These are phyloP conservation scores for Threskiornis aethiopicus DNA, from an alignment of 2,797 vertebrate species.

Conservation along the genomic window DNA sequence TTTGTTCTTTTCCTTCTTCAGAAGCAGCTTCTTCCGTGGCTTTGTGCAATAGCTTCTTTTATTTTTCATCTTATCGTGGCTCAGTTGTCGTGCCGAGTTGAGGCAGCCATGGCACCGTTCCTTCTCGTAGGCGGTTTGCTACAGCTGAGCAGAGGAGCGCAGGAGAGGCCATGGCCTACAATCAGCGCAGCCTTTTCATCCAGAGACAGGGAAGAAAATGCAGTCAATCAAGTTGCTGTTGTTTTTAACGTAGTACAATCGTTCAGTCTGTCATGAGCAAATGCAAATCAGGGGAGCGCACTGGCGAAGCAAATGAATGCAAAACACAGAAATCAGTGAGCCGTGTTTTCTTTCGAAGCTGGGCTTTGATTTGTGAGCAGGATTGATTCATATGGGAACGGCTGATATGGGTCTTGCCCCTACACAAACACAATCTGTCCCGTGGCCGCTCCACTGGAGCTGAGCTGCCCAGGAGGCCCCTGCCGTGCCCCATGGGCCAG, in stretches of 20 bases:
- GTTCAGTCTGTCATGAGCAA: not conserved
- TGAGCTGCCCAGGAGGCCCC: not conserved
- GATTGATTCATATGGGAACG: not conserved
- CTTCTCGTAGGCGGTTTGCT: not conserved
- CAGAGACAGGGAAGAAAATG: not conserved
- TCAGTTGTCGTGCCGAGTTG: not conserved
- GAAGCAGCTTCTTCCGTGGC: not conserved
- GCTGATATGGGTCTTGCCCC: not conserved
- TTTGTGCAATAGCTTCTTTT: not conserved
- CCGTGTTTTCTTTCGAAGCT: not conserved
- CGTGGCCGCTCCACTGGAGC: fast-evolving
- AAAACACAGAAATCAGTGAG: not conserved
- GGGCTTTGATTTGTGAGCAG: not conserved
- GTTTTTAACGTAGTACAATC: not conserved
- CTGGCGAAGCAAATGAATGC: not conserved
- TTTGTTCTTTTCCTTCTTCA: not conserved
- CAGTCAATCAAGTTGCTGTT: not conserved
- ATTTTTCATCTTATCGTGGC: not conserved
- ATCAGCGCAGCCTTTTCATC: not conserved
- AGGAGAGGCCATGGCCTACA: not conserved
- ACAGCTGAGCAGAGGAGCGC: not conserved
- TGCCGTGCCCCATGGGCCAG: not conserved
- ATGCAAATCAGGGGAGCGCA: not conserved
- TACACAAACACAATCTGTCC: not conserved
- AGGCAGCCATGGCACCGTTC: not conserved